A percentile compares a stretch with the other conserved stretches of the same genome.
phyloP scores from a whole-genome alignment of 1,140 invertebrate genomes.

The Diabrotica virgifera region DNA sequence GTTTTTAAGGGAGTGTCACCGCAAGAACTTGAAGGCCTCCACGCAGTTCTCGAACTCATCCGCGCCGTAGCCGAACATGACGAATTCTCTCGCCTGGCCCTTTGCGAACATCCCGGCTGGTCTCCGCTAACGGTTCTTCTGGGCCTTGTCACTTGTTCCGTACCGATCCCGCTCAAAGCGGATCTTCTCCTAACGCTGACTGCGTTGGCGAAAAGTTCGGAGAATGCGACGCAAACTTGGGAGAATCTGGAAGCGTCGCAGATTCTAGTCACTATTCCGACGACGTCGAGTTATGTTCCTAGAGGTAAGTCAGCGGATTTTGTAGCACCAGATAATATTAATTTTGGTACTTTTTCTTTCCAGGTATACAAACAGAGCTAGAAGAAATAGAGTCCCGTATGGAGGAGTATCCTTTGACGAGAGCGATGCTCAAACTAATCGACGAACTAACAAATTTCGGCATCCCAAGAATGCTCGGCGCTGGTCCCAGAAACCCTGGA shows the following conservation, averaged over 20 bases:
- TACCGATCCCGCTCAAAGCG: conserved; percentile 82
- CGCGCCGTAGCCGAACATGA: conserved; percentile 74
- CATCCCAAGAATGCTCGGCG: conserved; percentile 76
- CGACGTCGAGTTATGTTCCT: conserved; percentile 61
- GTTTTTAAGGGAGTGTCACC: conserved; percentile 62
- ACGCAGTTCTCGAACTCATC: conserved; percentile 76
- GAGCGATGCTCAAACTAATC: conserved; percentile 76
- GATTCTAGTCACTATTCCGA: conserved; percentile 69
- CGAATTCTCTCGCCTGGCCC: conserved; percentile 70
- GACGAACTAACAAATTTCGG: conserved; percentile 72
- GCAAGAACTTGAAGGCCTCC: conserved; percentile 83
- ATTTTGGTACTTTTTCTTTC: background rate
- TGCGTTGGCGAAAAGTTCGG: conserved; percentile 69
- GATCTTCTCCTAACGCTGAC: conserved; percentile 74
- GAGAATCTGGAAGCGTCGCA: conserved; percentile 82
- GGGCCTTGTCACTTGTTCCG: conserved; percentile 79
- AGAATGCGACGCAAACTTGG: conserved; percentile 79
- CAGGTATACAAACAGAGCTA: conserved; percentile 63
- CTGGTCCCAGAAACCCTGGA: conserved; percentile 76
- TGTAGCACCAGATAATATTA: background rate
- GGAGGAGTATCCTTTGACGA: conserved; percentile 82
- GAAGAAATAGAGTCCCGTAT: conserved; percentile 80
- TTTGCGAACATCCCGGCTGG: conserved; percentile 87
- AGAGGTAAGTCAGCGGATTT: conserved; percentile 36
- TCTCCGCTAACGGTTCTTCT: conserved; percentile 74